phyloP scores from a whole-genome alignment of 2,888 invertebrate species.

The Thecocarcelia acutangulata region DNA sequence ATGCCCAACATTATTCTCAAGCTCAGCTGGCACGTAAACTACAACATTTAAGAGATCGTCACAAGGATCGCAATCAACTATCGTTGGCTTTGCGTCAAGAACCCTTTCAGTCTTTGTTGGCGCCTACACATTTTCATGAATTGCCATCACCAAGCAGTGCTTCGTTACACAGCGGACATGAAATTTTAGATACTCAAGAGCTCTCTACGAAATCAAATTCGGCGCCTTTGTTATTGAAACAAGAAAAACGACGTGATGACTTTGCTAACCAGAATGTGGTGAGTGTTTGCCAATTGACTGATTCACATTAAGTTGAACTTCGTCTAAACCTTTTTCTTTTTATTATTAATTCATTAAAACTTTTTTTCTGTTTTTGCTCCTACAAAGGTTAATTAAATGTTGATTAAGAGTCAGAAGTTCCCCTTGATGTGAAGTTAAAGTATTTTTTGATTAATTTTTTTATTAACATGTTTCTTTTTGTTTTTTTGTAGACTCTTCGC shows the following conservation, averaged over 20 bases:
- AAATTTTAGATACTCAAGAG: constrained; percentile 79
- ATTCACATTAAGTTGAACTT: constrained; percentile 48
- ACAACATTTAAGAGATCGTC: constrained; percentile 72
- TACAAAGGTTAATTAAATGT: constrained; percentile 67
- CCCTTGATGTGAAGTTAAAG: constrained; percentile 29
- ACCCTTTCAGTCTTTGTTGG: constrained; percentile 79
- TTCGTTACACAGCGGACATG: constrained; percentile 80
- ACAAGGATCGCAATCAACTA: constrained; percentile 77
- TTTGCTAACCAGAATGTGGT: constrained; percentile 81
- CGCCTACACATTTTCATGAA: constrained; percentile 79
- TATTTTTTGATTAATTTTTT: constrained; percentile 50
- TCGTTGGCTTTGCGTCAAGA: constrained; percentile 80
- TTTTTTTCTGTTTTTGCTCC: neutral
- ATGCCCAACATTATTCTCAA: constrained; percentile 63
- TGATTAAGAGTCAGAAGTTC: constrained; percentile 73
- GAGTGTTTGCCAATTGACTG: constrained; percentile 69
- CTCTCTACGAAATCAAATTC: constrained; percentile 81
- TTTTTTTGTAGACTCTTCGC: constrained; percentile 78
- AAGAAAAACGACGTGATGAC: constrained; percentile 78
- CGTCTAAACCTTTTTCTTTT: constrained; percentile 11
- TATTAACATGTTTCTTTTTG: constrained; percentile 55
- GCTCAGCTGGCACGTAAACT: constrained; percentile 72
- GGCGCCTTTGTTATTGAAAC: constrained; percentile 81
- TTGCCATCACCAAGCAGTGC: constrained; percentile 81
- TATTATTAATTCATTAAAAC: neutral